Conservation (phyloP, 1,140 invertebrate species). For the Lithobius niger region DNA sequence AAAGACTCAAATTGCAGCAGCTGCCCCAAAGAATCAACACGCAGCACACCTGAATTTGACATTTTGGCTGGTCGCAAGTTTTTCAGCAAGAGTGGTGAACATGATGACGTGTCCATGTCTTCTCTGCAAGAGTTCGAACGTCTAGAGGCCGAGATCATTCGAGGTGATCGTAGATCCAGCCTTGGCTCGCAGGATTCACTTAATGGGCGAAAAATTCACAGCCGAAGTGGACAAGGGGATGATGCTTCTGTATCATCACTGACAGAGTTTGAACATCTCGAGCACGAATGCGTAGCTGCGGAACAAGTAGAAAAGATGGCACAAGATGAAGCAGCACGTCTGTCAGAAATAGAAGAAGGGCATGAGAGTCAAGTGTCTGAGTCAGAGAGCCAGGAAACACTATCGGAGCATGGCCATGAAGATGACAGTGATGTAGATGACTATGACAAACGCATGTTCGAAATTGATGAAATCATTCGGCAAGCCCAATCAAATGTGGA, state of each 20-base stretch:
- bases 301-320: constrained; percentile 65
- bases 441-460: constrained; percentile 53
- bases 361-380: constrained; percentile 48
- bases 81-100: constrained; percentile 61
- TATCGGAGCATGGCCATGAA: constrained; percentile 31
- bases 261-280: constrained; percentile 86
- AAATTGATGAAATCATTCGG: constrained; percentile 57
- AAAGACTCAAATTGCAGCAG: constrained; percentile 35
- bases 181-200: constrained; percentile 24
- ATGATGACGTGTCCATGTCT: constrained; percentile 79
- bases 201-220: constrained; percentile 42
- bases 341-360: constrained; percentile 54
- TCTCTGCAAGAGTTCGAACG: constrained; percentile 89
- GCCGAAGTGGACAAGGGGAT: constrained; percentile 50
- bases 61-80: constrained; percentile 59
- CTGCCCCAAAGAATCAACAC: constrained; percentile 54
- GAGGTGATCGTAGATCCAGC: constrained; percentile 25
- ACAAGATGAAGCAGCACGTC: constrained; percentile 62
- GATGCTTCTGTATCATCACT: constrained; percentile 80
- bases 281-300: constrained; percentile 70
- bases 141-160: constrained; percentile 60
- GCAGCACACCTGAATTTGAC: constrained; percentile 72
- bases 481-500: constrained; percentile 55
- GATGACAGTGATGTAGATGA: constrained; percentile 39
- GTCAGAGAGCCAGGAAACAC: constrained; percentile 51